Conservation (phyloP, 2,888 invertebrate species). For the Griposia aprilina region DNA sequence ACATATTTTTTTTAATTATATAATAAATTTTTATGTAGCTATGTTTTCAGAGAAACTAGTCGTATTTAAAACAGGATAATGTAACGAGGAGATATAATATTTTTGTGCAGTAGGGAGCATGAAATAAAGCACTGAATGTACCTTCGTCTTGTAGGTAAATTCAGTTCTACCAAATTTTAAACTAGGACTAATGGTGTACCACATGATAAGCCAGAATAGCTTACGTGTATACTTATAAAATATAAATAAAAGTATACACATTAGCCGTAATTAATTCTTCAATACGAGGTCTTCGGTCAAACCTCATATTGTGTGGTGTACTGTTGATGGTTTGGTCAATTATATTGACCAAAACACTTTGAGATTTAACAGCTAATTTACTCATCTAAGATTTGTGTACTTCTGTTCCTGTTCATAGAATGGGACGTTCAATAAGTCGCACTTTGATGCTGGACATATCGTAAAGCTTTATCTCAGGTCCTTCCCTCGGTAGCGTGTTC, state of each 20-base stretch:
- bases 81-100: neutral
- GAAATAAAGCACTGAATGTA: neutral
- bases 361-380: neutral
- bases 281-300: no score
- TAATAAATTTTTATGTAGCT: slow-evolving; percentile 17
- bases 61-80: slow-evolving; percentile 9
- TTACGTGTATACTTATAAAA: no score
- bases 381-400: neutral
- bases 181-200: neutral
- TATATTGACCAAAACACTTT: no score
- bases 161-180: neutral
- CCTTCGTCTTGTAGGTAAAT: neutral
- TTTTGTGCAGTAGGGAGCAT: neutral
- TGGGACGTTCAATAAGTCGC: neutral
- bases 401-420: neutral
- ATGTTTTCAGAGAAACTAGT: slow-evolving; percentile 7
- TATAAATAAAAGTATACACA: no score
- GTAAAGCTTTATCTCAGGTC: neutral
- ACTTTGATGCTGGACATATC: neutral
- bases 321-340: no score
- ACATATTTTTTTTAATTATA: no score
- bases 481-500: neutral
- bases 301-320: no score
- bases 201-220: no score
- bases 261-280: no score